These are phyloP conservation scores for Actinia equina DNA, from an alignment of 64 coral and sea anemone genomes.

Conservation along the genomic window DNA sequence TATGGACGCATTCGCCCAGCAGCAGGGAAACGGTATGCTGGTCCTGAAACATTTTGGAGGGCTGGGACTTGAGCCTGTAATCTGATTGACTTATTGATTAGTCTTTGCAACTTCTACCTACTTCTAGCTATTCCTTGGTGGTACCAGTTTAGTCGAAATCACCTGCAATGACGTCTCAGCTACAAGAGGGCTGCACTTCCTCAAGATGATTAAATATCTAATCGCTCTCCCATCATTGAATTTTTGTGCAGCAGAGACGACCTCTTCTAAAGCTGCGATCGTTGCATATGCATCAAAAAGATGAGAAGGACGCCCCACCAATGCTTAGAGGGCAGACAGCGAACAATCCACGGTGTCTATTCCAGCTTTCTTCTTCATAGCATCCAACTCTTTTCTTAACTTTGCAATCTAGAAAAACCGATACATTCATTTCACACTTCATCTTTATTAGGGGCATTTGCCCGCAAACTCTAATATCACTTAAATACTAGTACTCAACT, in stretches of 20 bases:
- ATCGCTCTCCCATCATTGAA: conserved; percentile 15
- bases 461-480: no score
- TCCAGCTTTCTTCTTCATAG: background rate
- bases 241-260: conserved; percentile 27
- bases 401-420: background rate
- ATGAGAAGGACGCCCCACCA: background rate
- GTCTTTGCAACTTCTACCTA: conserved; percentile 39
- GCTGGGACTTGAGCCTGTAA: background rate
- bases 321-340: background rate
- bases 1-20: background rate
- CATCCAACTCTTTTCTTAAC: background rate
- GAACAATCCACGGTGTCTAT: background rate
- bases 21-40: background rate
- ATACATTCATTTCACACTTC: background rate
- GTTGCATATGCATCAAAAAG: conserved; percentile 44
- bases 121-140: conserved; percentile 6
- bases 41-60: background rate
- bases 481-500: no score
- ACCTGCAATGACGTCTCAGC: conserved; percentile 3
- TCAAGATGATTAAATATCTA: conserved; percentile 30
- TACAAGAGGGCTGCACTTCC: conserved; percentile 25
- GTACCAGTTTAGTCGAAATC: conserved; percentile 30
- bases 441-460: no score
- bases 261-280: conserved; percentile 36
- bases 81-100: conserved; percentile 20